Percentiles rank a stretch among this genome's conserved stretches.
phyloP scores from a whole-genome alignment of 2,888 invertebrate species.

The Pyrrhia umbra region DNA sequence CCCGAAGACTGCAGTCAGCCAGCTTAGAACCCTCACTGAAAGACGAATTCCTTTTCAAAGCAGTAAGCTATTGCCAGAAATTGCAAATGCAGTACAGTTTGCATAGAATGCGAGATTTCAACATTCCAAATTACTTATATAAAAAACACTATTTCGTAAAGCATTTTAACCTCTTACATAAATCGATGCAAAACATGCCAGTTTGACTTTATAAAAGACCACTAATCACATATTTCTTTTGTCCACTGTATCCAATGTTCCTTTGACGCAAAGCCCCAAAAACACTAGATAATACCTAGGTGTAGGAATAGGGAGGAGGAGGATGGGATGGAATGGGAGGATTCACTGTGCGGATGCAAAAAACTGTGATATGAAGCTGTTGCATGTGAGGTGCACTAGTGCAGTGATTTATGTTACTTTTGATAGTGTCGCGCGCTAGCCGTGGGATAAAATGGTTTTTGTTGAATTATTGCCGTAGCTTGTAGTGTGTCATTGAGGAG shows the following conservation, averaged over 20 bases:
- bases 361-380: slow-evolving; percentile 56
- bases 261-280: slow-evolving; percentile 21
- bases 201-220: too few species aligned
- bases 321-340: too few species aligned
- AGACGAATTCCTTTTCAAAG: slow-evolving; percentile 56
- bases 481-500: not conserved
- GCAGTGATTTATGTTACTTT: slow-evolving; percentile 42
- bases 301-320: not conserved
- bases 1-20: slow-evolving; percentile 33
- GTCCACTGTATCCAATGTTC: not conserved
- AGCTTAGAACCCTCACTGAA: slow-evolving; percentile 37
- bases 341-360: slow-evolving; percentile 54
- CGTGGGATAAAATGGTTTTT: slow-evolving; percentile 13
- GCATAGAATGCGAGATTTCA: not conserved
- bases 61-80: slow-evolving; percentile 31
- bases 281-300: slow-evolving; percentile 19
- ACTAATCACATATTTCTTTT: not conserved
- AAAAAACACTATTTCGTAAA: too few species aligned
- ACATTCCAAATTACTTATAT: too few species aligned
- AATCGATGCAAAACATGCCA: too few species aligned
- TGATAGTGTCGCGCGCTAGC: slow-evolving; percentile 32
- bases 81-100: slow-evolving; percentile 21
- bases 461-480: slow-evolving; percentile 15
- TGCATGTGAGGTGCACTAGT: slow-evolving; percentile 24
- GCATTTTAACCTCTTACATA: too few species aligned